Evolutionary conservation across 2,113 vertebrate species (phyloP).

Genomic region (Hemibagrus wyckioides): DNA sequence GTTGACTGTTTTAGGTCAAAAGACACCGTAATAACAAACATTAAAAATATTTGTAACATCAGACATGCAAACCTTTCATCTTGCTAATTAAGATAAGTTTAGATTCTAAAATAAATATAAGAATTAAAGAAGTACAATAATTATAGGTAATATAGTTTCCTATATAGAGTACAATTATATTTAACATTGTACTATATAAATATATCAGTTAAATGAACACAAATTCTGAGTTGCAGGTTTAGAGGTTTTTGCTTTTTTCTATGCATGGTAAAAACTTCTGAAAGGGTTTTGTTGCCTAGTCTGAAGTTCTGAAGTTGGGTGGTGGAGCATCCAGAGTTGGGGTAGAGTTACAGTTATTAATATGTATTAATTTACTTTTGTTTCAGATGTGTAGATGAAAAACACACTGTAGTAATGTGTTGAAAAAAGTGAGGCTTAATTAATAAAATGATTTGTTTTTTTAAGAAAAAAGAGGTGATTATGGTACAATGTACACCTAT

Average conservation of each 20-base stretch:
- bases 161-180: background rate
- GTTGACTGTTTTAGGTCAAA: background rate
- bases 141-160: background rate
- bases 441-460: background rate
- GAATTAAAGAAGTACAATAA: background rate
- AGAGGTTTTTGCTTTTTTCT: background rate
- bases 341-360: background rate
- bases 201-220: background rate
- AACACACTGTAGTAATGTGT: background rate
- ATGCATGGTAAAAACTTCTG: no score
- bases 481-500: background rate
- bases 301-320: background rate
- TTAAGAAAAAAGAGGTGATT: background rate
- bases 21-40: background rate
- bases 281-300: background rate
- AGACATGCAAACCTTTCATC: no score
- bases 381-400: background rate
- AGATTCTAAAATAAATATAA: background rate
- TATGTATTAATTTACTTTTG: background rate
- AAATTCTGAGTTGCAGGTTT: background rate
- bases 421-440: background rate
- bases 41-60: background rate
- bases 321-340: background rate
- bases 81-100: background rate
- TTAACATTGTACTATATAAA: background rate